These are phyloP conservation scores for Oxygymnocypris stewartii DNA, from an alignment of 2,113 vertebrate species.

Conservation along the genomic window DNA sequence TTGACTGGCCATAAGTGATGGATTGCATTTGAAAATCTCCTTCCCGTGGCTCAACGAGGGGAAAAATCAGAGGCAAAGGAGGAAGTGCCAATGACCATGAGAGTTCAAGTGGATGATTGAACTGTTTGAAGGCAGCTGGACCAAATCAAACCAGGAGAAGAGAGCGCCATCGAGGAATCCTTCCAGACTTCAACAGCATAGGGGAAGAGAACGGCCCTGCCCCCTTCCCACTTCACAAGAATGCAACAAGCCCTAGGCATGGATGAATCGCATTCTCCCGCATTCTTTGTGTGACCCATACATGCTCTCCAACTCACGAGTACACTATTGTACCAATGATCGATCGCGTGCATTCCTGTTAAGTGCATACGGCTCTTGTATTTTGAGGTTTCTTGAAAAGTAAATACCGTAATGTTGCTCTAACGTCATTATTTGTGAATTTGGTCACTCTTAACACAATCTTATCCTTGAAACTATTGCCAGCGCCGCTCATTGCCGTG, in stretches of 20 bases:
- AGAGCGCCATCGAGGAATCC: conserved; percentile 51
- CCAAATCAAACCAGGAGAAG: conserved; percentile 65
- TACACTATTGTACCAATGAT: conserved; percentile 39
- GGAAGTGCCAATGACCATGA: conserved; percentile 55
- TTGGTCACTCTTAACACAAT: not conserved
- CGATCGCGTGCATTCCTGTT: conserved; percentile 24
- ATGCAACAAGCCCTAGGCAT: conserved; percentile 45
- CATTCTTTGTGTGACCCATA: conserved; percentile 31
- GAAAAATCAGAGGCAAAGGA: conserved; percentile 30
- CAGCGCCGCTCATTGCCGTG: not conserved
- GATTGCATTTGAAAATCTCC: conserved; percentile 52
- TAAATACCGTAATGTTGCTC: not conserved
- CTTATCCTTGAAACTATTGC: conserved; percentile 1
- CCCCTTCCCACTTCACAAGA: conserved; percentile 53
- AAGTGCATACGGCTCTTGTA: not conserved
- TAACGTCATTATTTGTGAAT: not conserved
- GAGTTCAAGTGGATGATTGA: conserved; percentile 70
- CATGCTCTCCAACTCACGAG: conserved; percentile 20
- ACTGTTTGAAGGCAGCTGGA: conserved; percentile 66
- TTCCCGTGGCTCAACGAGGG: conserved; percentile 23
- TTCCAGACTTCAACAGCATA: conserved; percentile 43
- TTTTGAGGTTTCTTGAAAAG: not conserved
- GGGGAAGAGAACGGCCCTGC: conserved; percentile 50
- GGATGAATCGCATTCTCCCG: conserved; percentile 50
- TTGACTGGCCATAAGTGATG: conserved; percentile 55